Conservation (phyloP, 2,113 vertebrate species). For the Scomber japonicus region DNA sequence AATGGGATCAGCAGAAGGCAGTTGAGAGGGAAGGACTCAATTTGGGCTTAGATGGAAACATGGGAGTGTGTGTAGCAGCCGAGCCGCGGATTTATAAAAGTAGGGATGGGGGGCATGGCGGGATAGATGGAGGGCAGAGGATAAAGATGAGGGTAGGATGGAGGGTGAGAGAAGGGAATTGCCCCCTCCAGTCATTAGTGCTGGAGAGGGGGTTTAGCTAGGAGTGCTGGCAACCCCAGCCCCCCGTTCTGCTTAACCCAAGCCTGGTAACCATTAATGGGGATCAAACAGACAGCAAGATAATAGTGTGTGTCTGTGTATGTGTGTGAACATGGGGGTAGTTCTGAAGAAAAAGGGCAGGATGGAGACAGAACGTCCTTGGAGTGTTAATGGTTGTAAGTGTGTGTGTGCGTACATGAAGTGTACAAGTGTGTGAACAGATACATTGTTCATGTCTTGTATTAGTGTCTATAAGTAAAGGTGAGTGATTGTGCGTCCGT, state of each 20-base stretch:
- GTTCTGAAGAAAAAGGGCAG: slow-evolving; percentile 31
- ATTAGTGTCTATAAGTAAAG: slow-evolving; percentile 17
- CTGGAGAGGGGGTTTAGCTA: slow-evolving; percentile 60
- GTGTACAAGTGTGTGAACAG: neutral
- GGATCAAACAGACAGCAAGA: slow-evolving; percentile 67
- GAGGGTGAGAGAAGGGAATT: slow-evolving; percentile 66
- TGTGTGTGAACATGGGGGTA: slow-evolving; percentile 6
- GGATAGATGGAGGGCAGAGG: slow-evolving; percentile 68
- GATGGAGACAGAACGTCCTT: slow-evolving; percentile 32
- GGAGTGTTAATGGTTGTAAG: slow-evolving; percentile 8
- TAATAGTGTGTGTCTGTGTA: slow-evolving; percentile 16
- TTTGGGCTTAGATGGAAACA: slow-evolving; percentile 76
- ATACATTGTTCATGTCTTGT: slow-evolving; percentile 13
- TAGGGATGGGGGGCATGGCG: slow-evolving; percentile 37
- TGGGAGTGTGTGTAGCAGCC: slow-evolving; percentile 18
- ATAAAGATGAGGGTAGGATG: slow-evolving; percentile 69
- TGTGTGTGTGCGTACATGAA: slow-evolving; percentile 18
- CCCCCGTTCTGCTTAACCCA: slow-evolving; percentile 58
- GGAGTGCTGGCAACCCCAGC: slow-evolving; percentile 54
- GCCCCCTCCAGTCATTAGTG: slow-evolving; percentile 72
- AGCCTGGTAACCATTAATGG: slow-evolving; percentile 71
- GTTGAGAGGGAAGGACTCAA: slow-evolving; percentile 72
- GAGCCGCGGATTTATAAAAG: slow-evolving; percentile 67
- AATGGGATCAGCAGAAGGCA: slow-evolving; percentile 74
- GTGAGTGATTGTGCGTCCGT: neutral